These are phyloP conservation scores for Anastatus disparis DNA, from an alignment of 1,140 invertebrate species.

Conservation along the genomic window DNA sequence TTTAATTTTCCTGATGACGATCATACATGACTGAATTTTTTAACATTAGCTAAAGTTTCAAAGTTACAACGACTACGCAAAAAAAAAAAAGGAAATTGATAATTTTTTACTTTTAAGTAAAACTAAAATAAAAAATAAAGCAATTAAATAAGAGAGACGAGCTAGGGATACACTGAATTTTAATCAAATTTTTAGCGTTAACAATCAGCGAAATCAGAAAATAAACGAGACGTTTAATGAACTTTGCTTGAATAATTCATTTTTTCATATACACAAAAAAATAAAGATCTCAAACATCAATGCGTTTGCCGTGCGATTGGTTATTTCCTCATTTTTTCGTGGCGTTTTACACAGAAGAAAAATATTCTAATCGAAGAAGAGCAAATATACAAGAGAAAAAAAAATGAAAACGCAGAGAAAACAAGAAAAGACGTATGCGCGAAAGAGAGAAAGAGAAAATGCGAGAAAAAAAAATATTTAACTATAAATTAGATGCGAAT, in stretches of 20 bases:
- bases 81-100: neutral
- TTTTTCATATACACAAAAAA: no score
- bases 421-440: neutral
- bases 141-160: no score
- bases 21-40: conserved; percentile 27
- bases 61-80: conserved; percentile 7
- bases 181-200: neutral
- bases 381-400: neutral
- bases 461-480: conserved; percentile 1
- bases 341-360: neutral
- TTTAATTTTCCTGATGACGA: conserved; percentile 9
- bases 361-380: conserved; percentile 2
- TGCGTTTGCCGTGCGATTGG: no score
- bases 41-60: conserved; percentile 26
- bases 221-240: no score
- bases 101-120: neutral
- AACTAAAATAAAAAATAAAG: no score
- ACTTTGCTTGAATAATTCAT: no score
- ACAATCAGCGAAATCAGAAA: conserved; percentile 14
- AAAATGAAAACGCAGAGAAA: neutral
- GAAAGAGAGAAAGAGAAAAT: neutral
- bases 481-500: neutral
- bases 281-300: no score
- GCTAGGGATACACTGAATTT: no score
- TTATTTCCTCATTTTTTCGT: no score